Percentiles rank a stretch among this genome's conserved stretches.
These are phyloP conservation scores for Sarotherodon lohbergeri DNA, from an alignment of 2,113 vertebrate species.

Conservation along the genomic window DNA sequence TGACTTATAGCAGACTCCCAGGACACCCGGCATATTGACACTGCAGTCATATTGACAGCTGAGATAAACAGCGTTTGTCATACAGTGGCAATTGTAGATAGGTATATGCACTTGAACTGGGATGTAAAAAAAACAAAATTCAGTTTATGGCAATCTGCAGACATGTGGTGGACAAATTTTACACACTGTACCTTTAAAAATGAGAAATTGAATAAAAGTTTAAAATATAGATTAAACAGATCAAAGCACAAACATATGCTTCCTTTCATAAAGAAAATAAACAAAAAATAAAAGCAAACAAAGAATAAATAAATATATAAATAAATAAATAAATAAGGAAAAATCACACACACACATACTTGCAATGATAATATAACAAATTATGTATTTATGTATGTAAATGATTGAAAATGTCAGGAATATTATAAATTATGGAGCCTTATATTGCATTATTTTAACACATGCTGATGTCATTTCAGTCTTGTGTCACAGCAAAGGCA, in stretches of 20 bases:
- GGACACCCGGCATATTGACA: not conserved
- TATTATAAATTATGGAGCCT: not conserved
- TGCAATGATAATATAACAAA: not conserved
- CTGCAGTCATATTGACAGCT: not conserved
- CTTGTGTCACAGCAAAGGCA: not conserved
- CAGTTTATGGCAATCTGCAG: not conserved
- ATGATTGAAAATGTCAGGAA: not conserved
- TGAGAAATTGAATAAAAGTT: not conserved
- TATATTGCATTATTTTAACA: not conserved
- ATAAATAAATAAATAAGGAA: not conserved
- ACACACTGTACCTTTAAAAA: not conserved
- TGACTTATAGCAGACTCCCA: not conserved
- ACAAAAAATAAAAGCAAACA: not conserved
- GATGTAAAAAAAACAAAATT: not conserved
- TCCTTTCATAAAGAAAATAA: not conserved
- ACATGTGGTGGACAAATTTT: not conserved
- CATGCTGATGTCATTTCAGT: not conserved
- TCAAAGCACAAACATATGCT: not conserved
- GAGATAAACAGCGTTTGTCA: not conserved
- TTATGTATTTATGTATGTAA: not conserved
- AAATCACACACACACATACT: not conserved
- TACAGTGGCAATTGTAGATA: not conserved
- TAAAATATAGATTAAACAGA: not conserved
- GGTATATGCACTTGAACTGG: not conserved
- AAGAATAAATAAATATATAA: not conserved